phyloP scores from a whole-genome alignment of 2,797 vertebrate genomes.

The Neomorphus geoffroyi region DNA sequence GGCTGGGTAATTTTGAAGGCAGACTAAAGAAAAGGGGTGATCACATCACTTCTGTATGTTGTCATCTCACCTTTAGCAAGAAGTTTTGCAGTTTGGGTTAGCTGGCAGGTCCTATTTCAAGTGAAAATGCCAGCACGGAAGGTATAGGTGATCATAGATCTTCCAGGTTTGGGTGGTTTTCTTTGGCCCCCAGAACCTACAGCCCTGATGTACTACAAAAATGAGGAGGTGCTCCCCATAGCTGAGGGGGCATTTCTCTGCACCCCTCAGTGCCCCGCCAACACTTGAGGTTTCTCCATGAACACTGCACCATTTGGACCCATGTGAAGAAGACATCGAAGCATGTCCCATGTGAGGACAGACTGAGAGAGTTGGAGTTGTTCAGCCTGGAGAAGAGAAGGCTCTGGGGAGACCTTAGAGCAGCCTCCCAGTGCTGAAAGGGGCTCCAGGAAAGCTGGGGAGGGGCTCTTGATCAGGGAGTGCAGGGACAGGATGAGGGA shows the following conservation, averaged over 20 bases:
- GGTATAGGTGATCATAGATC: rapidly evolving
- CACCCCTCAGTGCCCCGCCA: not conserved
- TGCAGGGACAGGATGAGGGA: too few species aligned
- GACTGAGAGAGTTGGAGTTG: too few species aligned
- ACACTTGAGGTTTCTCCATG: not conserved
- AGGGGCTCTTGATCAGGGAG: too few species aligned
- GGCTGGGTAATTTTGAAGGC: not conserved
- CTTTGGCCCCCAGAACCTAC: not conserved
- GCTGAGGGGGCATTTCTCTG: not conserved
- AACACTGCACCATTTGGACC: not conserved
- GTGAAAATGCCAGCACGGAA: not conserved
- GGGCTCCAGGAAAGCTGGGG: too few species aligned
- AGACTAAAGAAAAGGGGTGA: not conserved
- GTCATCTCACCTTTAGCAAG: not conserved
- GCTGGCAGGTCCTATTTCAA: not conserved
- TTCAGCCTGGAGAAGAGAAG: too few species aligned
- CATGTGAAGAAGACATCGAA: not conserved
- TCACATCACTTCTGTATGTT: not conserved
- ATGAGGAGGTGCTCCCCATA: not conserved
- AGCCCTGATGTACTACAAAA: not conserved
- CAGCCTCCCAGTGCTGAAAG: too few species aligned
- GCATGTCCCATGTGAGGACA: too few species aligned
- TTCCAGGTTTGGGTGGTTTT: not conserved
- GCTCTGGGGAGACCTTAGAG: too few species aligned
- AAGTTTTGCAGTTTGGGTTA: not conserved